phyloP scores from a whole-genome alignment of 2,113 vertebrate species.

The Noturus placidus region DNA sequence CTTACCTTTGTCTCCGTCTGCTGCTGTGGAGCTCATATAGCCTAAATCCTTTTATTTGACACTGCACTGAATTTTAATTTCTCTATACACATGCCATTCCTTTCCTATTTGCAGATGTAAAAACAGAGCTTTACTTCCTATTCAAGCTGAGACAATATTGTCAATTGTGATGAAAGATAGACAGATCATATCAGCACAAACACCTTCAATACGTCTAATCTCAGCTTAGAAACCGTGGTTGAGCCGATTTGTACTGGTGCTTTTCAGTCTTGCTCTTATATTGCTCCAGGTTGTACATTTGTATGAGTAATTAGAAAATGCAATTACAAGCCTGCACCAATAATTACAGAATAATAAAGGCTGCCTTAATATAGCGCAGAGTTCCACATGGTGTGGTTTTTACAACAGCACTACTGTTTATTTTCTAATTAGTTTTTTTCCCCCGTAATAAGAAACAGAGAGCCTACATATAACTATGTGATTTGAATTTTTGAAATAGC shows the following conservation, averaged over 20 bases:
- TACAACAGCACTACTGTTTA: conserved; percentile 1
- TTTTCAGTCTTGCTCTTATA: neutral
- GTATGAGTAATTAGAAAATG: conserved; percentile 17
- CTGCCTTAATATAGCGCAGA: neutral
- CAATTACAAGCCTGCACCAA: conserved; percentile 16
- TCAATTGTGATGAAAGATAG: neutral
- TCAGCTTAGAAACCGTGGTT: neutral
- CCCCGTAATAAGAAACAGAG: neutral
- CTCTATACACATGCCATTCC: neutral
- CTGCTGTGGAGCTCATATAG: neutral
- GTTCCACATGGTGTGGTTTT: conserved; percentile 3
- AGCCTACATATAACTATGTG: neutral
- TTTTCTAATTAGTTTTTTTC: conserved; percentile 35
- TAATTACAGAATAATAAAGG: conserved; percentile 37
- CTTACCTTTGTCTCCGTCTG: conserved; percentile 19
- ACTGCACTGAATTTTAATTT: neutral
- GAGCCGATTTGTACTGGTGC: neutral
- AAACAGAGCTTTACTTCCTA: neutral
- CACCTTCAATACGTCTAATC: neutral
- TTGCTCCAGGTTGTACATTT: neutral
- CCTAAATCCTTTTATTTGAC: neutral
- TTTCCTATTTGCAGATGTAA: conserved; percentile 1
- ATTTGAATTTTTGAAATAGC: neutral
- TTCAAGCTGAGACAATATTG: neutral
- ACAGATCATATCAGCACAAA: neutral